Evolutionary conservation across 1,140 invertebrate genomes (phyloP).

Genomic region (Aphaenogaster rudis): DNA sequence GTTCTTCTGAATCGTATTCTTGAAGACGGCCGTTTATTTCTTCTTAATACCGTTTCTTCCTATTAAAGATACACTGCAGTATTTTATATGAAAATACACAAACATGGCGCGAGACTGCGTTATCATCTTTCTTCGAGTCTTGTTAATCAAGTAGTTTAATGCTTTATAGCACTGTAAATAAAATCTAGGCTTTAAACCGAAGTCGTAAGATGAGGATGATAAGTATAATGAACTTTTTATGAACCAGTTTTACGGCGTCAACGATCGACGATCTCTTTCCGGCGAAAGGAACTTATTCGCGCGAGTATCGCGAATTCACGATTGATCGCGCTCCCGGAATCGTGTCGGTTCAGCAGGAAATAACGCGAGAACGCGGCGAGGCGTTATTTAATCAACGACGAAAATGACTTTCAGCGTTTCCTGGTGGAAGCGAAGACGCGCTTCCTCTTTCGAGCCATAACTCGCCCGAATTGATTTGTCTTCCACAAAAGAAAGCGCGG

Average conservation of each 20-base stretch:
- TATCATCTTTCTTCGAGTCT: not conserved
- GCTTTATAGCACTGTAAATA: constrained; percentile 1
- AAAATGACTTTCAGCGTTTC: constrained; percentile 42
- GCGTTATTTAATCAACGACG: constrained; percentile 61
- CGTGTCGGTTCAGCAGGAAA: constrained; percentile 45
- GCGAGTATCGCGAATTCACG: not conserved
- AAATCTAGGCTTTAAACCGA: constrained; percentile 11
- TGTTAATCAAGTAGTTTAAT: constrained; percentile 20
- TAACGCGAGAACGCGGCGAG: constrained; percentile 16
- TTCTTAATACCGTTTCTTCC: not conserved
- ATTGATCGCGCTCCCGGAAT: constrained; percentile 24
- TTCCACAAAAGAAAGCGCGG: constrained; percentile 45
- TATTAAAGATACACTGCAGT: not conserved
- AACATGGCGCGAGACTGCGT: not conserved
- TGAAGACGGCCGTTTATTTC: not conserved
- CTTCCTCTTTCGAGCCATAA: constrained; percentile 62
- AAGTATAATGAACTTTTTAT: constrained; percentile 21
- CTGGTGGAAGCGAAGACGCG: constrained; percentile 38
- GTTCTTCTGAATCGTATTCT: not conserved
- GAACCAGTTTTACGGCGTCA: not conserved
- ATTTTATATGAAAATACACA: not conserved
- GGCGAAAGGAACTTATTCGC: constrained; percentile 1
- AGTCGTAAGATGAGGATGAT: constrained; percentile 2
- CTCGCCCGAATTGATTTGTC: constrained; percentile 50
- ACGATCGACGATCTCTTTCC: constrained; percentile 13